phyloP scores from a whole-genome alignment of 2,113 vertebrate genomes.

The Saguinus imperator region DNA sequence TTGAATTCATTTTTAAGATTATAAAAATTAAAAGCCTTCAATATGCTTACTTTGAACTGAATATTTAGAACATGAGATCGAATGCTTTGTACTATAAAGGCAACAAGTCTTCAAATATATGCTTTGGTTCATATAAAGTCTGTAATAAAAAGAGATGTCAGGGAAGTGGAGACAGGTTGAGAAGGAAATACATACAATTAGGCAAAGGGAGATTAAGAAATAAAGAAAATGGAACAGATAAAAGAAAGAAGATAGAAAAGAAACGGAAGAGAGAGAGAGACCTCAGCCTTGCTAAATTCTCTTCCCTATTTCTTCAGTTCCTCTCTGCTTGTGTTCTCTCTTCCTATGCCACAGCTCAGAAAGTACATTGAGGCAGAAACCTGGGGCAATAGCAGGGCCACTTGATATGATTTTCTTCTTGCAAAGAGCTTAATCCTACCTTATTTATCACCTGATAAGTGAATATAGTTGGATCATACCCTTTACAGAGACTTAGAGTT shows the following conservation, averaged over 20 bases:
- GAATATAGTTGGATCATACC: neutral
- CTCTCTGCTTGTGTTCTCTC: neutral
- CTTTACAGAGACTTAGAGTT: neutral
- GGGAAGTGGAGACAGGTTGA: neutral
- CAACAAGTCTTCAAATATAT: neutral
- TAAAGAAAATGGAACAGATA: neutral
- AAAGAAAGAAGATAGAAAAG: neutral
- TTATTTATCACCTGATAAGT: neutral
- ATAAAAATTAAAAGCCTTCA: neutral
- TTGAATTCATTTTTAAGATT: constrained; percentile 9
- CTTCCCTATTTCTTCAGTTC: neutral
- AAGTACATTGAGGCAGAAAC: neutral
- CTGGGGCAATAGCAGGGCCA: neutral
- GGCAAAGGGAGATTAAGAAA: neutral
- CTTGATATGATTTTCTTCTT: neutral
- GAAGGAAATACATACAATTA: neutral
- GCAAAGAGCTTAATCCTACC: neutral
- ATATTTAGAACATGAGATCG: neutral
- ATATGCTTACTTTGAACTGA: neutral
- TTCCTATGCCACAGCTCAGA: neutral
- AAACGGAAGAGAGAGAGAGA: neutral
- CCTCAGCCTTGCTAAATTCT: neutral
- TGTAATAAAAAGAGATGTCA: neutral
- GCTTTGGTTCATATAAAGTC: neutral
- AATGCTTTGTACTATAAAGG: neutral